Base-by-base conservation (phyloP, 1,140 invertebrate genomes). In the Geopemphigus sp. region DNA sequence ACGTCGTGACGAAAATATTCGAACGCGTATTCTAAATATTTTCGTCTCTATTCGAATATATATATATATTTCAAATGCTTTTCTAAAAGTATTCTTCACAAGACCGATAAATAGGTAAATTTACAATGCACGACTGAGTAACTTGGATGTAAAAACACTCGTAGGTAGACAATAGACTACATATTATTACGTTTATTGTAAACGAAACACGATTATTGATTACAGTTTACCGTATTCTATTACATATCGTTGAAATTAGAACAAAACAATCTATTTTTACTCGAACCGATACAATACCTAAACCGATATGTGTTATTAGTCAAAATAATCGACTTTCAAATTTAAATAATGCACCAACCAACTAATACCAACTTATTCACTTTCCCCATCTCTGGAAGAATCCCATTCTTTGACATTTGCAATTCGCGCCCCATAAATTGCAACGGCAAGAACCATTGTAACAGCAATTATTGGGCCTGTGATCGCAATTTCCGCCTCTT, bases 381-480 rank as follows among this genome's bases (percentile, higher is more conserved):
- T 76, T 76, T 54, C 93, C 93, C 93, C 93, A 94, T 86, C 94
- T 93, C 85, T 95, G 94, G 88, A 96, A 95, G 83, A 96, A 89
- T 57, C 94, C 94, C 89, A 93, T 91, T 82, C 94, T 90, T 85
- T 95, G 93, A 86, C 94, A 96, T 82, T 92, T 89, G 86, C 94
- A 96, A 87, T 95, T 96, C 83, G 92, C 91, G 29, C 94, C 94
- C 94, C 94, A 96, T 8, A 95, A 88, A 86, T 95, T 95, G 88
- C 94, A 95, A 56, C 94, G 89, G 87, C 94, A 96, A 29, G 93
- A 91, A 81, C 92, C 92, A 83, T 91, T 93, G 86, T 91, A 91
- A 87, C 94, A 95, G 87, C 94, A 95, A 85, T 94, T 93, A 68
- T 92, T 91, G 0, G 92, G 92, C 64, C 93, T 88, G 85, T 94